These are phyloP conservation scores for Semotilus atromaculatus DNA, from an alignment of 2,797 vertebrate genomes.

Conservation along the genomic window DNA sequence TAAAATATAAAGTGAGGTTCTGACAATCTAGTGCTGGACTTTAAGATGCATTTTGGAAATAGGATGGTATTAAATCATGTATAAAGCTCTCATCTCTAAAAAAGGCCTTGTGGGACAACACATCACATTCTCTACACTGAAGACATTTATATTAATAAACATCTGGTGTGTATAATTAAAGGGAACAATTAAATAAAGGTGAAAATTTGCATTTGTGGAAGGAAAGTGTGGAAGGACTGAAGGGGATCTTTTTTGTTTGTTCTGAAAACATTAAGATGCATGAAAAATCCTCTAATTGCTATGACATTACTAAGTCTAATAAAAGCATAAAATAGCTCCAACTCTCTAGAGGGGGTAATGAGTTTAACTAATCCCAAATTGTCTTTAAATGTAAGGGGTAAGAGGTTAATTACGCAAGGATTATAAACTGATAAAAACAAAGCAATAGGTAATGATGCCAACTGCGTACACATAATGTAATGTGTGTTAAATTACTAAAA, in stretches of 20 bases:
- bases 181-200: constrained; percentile 32
- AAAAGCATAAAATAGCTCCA: constrained; percentile 6
- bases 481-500: background rate
- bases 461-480: background rate
- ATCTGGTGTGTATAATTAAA: constrained; percentile 7
- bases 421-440: background rate
- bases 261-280: background rate
- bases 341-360: background rate
- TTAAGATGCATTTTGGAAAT: background rate
- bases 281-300: background rate
- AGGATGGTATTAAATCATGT: constrained; percentile 20
- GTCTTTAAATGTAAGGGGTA: constrained; percentile 2
- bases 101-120: background rate
- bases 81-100: background rate
- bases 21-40: background rate
- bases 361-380: constrained; percentile 27
- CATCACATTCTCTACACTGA: background rate
- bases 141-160: constrained; percentile 5
- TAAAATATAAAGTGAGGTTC: background rate
- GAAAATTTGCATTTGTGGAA: constrained; percentile 28
- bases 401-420: background rate
- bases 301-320: background rate
- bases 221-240: constrained; percentile 1
- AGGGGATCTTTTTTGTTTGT: background rate
- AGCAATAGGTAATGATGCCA: background rate